Evolutionary conservation across 2,113 vertebrate genomes (phyloP).

Genomic region (Tyto alba): DNA sequence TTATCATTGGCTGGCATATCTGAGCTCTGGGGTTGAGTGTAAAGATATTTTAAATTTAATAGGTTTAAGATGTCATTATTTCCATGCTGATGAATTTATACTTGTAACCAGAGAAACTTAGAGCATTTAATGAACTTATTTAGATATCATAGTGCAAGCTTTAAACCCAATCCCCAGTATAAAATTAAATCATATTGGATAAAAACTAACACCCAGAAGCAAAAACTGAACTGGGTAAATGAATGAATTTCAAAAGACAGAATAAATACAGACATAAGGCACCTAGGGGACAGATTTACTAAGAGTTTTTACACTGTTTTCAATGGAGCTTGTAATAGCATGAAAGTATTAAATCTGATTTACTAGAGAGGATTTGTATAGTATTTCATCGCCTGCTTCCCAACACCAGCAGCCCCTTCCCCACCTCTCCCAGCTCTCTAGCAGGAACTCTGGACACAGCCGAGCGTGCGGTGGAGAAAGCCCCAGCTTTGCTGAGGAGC

Average conservation of each 20-base stretch:
- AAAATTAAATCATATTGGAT: slow-evolving; percentile 66
- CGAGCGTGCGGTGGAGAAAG: neutral
- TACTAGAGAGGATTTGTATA: slow-evolving; percentile 51
- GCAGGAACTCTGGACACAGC: neutral
- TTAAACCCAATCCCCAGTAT: slow-evolving; percentile 29
- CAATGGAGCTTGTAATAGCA: slow-evolving; percentile 48
- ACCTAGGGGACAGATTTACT: slow-evolving; percentile 62
- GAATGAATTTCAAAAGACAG: slow-evolving; percentile 55
- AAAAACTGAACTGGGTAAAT: slow-evolving; percentile 51
- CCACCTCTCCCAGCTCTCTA: neutral
- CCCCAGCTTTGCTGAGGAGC: neutral
- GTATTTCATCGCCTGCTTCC: slow-evolving; percentile 11
- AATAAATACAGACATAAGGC: slow-evolving; percentile 65
- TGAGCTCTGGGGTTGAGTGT: slow-evolving; percentile 51
- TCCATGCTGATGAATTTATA: slow-evolving; percentile 66
- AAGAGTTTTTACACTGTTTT: slow-evolving; percentile 62
- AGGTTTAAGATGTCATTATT: slow-evolving; percentile 70
- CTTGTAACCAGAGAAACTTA: slow-evolving; percentile 61
- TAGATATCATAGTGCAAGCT: slow-evolving; percentile 49
- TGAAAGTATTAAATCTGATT: slow-evolving; percentile 64
- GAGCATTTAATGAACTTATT: slow-evolving; percentile 67
- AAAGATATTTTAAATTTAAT: slow-evolving; percentile 70
- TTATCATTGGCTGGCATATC: slow-evolving; percentile 65
- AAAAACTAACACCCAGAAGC: slow-evolving; percentile 67
- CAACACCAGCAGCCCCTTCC: neutral